Evolutionary conservation across 2,113 vertebrate genomes (phyloP), one percentile per base, ranked within the genome.

Genomic region (Meriones unguiculatus): DNA sequence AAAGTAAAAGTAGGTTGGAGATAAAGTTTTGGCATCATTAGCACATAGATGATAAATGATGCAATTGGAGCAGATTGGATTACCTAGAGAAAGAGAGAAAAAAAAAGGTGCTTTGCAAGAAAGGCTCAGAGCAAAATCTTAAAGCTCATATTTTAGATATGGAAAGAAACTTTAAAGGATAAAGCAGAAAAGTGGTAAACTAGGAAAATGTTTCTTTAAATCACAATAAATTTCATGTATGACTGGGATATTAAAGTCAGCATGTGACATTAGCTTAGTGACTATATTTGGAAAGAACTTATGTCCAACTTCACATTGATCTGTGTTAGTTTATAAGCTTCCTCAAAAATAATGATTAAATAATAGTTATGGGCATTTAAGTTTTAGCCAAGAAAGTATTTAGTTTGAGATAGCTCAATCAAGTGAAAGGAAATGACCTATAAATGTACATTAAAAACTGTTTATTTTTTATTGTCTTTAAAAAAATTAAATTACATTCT

Each of bases 31-130:
- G 54, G 41, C 86, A 77, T 91, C 82, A 86, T 89, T 93, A 94
- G 62, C 52, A 94, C 69, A 57, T 62, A 93, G 81, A 95, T 87
- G 91, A 97, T 96, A 94, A 97, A 95, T 97, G 91, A 96, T 78
- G 30, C 67, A 85, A 81, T 95, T 97, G 95, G 77, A 94, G 18
- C 77, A 89, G 77, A 97, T 89, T 95, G 90, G 54, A 94, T 89
- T 96, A 93, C 87, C 87, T 15, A 86, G 86, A 81, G 18, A 93
- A 22, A 77, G 69, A 35, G 46, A 46, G 41, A 46, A 46, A 46
- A 46, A 46, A 46, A 25, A 62, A 9, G 59, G 77, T 73, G 24
- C 54, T 91, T 3, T 89, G 82, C 87, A 35, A 96, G 77, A 96
- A 97, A 77, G 30, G 54, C 73, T 97, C 50, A 96, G 9, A 95